These are phyloP conservation scores for Eucera pruinosa DNA, from an alignment of 2,888 invertebrate genomes.

Conservation along the genomic window DNA sequence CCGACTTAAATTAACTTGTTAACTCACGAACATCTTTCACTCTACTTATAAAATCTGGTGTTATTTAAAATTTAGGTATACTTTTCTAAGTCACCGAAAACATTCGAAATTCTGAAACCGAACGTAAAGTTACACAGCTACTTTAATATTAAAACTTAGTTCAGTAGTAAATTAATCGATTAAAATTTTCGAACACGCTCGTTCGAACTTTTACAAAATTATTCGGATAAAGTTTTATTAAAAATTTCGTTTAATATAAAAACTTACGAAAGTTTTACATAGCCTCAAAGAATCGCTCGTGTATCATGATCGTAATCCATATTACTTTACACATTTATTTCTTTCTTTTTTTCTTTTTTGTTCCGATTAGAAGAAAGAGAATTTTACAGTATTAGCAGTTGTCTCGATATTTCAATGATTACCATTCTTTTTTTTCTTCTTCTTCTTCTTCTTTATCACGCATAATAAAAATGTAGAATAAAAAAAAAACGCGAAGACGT, in stretches of 20 bases:
- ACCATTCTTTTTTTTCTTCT: constrained; percentile 15
- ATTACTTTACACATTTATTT: constrained; percentile 19
- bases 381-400: constrained; percentile 5
- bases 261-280: constrained; percentile 62
- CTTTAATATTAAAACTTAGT: constrained; percentile 4
- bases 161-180: constrained; percentile 14
- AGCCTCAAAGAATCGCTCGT: constrained; percentile 38
- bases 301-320: too few relatives aligned
- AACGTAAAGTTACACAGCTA: constrained; percentile 2
- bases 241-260: constrained; percentile 55
- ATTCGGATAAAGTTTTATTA: constrained; percentile 38
- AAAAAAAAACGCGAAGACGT: constrained; percentile 20
- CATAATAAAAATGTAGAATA: constrained; percentile 27
- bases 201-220: constrained; percentile 13
- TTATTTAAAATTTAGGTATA: constrained; percentile 21
- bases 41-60: constrained; percentile 25
- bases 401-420: constrained; percentile 13
- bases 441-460: constrained; percentile 9
- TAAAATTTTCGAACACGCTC: constrained; percentile 5
- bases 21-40: constrained; percentile 8
- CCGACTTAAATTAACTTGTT: constrained; percentile 12
- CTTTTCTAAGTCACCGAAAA: background rate
- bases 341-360: background rate
- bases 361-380: constrained; percentile 7
- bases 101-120: constrained; percentile 1